Evolutionary conservation across 1,140 invertebrate species (phyloP), one percentile per base, ranked within the genome.

Genomic region (Lycorma delicatula): DNA sequence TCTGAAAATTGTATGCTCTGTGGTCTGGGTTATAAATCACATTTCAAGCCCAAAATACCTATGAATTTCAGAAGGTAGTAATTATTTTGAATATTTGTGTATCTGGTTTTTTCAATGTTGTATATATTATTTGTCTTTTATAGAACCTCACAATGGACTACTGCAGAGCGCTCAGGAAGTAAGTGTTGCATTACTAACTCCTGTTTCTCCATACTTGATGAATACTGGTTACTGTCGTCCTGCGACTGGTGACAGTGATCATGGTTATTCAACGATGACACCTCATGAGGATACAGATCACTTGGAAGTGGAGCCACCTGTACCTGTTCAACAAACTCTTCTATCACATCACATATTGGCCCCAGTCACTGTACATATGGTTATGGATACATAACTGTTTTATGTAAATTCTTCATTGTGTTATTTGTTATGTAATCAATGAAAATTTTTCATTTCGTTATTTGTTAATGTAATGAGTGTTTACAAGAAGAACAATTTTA

Each of bases 181-280:
- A 18, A 51, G 49, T 51, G 51, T 54, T 3, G 29, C 51, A 36
- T 31, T 54, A 16, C 12, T 54, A 16, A 54, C 18, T 23, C 51
- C 51, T 2, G 83, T 92, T 59, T 93, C 90, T 1, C 92, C 92
- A 0, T 95, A 95, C 68, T 82, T 89, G 44, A 84, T 94, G 38
- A 84, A 89, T 12, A 88, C 89, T 0, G 78, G 77, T 36, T 93
- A 93, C 66, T 77, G 88, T 28, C 76, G 90, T 41, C 85, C 87
- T 20, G 83, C 85, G 16, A 82, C 85, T 7, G 87, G 86, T 4
- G 91, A 93, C 63, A 93, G 89, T 27, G 93, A 96, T 74, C 90
- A 94, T 70, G 93, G 93, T 2, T 96, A 96, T 70, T 93, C 90
- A 16, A 95, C 92, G 0, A 95, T 95, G 91, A 94, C 91, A 0